Conservation (phyloP, 1,140 invertebrate species). For the Psix sp. region DNA sequence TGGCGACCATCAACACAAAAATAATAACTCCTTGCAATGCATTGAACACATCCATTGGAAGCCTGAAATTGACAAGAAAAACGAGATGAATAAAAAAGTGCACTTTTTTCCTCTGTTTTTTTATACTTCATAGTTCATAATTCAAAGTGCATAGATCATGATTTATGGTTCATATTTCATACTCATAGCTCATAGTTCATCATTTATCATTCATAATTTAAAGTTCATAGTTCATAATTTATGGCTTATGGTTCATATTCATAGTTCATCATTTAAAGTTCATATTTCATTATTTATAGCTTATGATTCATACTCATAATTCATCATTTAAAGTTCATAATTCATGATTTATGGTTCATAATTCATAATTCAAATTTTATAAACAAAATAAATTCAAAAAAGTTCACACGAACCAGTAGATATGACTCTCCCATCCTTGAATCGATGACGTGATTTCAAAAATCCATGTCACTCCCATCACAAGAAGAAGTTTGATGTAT, state of each 20-base stretch:
- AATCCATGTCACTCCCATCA: slow-evolving; percentile 86
- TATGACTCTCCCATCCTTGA: slow-evolving; percentile 12
- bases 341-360: too few species aligned
- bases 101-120: too few species aligned
- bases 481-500: slow-evolving; percentile 82
- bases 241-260: not conserved
- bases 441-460: slow-evolving; percentile 80
- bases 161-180: not conserved
- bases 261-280: not conserved
- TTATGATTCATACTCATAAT: not conserved
- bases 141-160: too few species aligned
- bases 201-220: not conserved
- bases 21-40: slow-evolving; percentile 82
- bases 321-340: too few species aligned
- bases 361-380: too few species aligned
- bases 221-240: not conserved
- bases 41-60: slow-evolving; percentile 81
- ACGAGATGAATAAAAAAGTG: too few species aligned
- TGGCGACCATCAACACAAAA: slow-evolving; percentile 80
- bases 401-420: slow-evolving; percentile 51
- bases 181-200: not conserved
- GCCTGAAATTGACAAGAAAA: slow-evolving; percentile 73
- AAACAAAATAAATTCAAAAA: not conserved
- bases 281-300: not conserved
- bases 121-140: too few species aligned